Evolutionary conservation across 1,140 invertebrate genomes (phyloP).

Genomic region (Anthonomus grandis): DNA sequence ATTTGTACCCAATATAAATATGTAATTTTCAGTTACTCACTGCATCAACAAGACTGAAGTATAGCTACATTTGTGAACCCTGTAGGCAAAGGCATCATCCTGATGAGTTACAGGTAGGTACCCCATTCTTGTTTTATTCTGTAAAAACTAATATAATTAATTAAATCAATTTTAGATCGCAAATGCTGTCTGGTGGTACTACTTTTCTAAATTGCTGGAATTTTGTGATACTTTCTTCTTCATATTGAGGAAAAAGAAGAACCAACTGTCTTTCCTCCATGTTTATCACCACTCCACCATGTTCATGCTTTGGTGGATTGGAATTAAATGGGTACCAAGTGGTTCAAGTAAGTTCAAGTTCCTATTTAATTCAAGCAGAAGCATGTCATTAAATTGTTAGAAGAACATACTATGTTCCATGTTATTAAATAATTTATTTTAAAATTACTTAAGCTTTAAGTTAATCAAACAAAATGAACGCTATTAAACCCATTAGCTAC

Average conservation of each 20-base stretch:
- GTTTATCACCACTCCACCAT: constrained; percentile 92
- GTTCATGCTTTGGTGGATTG: constrained; percentile 93
- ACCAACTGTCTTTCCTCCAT: constrained; percentile 85
- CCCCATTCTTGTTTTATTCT: background rate
- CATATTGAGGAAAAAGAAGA: constrained; percentile 82
- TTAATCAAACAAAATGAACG: no score
- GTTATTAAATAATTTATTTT: no score
- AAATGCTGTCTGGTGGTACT: constrained; percentile 94
- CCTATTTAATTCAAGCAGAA: no score
- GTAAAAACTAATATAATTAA: background rate
- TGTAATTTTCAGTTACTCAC: constrained; percentile 61
- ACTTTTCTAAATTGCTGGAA: constrained; percentile 90
- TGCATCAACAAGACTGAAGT: constrained; percentile 71
- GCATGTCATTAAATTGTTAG: no score
- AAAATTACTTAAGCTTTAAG: no score
- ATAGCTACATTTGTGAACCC: constrained; percentile 88
- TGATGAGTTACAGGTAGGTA: constrained; percentile 75
- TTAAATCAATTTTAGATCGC: constrained; percentile 68
- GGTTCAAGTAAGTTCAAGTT: constrained; percentile 75
- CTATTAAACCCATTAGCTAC: no score
- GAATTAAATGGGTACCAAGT: constrained; percentile 93
- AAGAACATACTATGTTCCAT: background rate
- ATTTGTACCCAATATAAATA: no score
- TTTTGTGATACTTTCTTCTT: constrained; percentile 93
- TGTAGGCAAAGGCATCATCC: constrained; percentile 76